Evolutionary conservation across 37 sponge, comb jelly and placozoan species (phyloP), one percentile per base, ranked within the genome.

Genomic region (Chondrilla cf. caribensis): DNA sequence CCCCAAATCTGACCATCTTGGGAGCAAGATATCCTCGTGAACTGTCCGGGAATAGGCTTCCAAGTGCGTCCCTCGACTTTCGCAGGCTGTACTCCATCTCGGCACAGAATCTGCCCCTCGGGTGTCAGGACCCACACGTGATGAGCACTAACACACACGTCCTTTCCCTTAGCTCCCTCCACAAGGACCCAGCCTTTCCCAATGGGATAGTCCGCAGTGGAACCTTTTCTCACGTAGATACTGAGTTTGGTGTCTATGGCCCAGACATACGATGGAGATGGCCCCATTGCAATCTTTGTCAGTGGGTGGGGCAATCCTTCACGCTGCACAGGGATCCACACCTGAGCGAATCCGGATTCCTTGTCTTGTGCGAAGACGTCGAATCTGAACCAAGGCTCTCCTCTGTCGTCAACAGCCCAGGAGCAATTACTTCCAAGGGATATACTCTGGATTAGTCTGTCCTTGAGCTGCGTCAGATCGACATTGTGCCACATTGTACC

Each of bases 231-330:
- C 22, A 85, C 86, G 58, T 94, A 97, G n/a, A 86, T 75, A 26
- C 75, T 81, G 59, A 82, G 24, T 24, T 93, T 80, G 3, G 65
- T 82, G 55, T 92, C 95, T 42, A 85, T 55, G 33, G 90, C 93
- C 97, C 97, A 97, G 36, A 97, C 95, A 6, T 87, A 37, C 90
- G 82, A 81, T 58, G 87, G 88, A 21, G 88, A 84, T 43, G 88
- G 77, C 35, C 91, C 85, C 44, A 93, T 89, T 18, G 80, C 36
- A 26, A 96, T 85, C 54, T 81, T 68, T 32, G 66, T 1, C n/a
- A 95, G 58, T 1, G 90, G 83, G 25, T 70, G 35, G 6, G 82
- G 60, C 9, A 28, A 64, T 19, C 57, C 58, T 18, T 85, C 80
- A 22, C 71, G 78, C 0, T 89, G 90, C 21, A 92, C 90, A 38